Evolutionary conservation across 2,113 vertebrate genomes (phyloP), one percentile per base, ranked within the genome.

Genomic region (Ailuropoda melanoleuca): DNA sequence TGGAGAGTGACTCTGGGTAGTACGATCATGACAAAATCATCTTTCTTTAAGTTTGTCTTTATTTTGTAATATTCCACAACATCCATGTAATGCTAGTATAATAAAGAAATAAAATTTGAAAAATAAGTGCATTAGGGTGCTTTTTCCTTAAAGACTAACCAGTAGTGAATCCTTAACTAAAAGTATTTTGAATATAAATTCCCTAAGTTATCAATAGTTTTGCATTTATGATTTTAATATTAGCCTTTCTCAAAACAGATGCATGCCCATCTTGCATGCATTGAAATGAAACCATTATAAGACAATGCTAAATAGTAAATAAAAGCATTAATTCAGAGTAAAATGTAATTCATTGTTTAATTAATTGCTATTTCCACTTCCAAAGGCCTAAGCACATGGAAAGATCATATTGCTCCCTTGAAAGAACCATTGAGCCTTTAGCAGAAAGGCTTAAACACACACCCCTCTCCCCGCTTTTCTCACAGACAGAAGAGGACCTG

Each of bases 261-360:
- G 19, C 53, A 72, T 2, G 60, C 14, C 4, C 60, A 82, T 8
- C 90, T 60, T 66, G 26, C 23, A 55, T 31, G 26, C 48, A 77
- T 94, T 94, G 39, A 82, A 87, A 96, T 66, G 24, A 96, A 95
- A 82, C 15, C 86, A 93, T 86, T 77, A 92, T 2, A 81, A 92
- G 64, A 70, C 12, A 84, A 84, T 31, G 60, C 4, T 92, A 89
- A 84, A 37, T 93, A 77, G 29, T 74, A 84, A 62, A 68, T 50
- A 92, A 93, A 62, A 83, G 4, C 29, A 60, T 90, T 46, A 75
- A 68, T 87, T 96, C 58, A 81, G 56, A 87, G 43, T 43, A 88
- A 62, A 29, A 93, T 53, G 78, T 74, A 64, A 86, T 53, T 62
- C 18, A 53, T 56, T 72, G 19, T 60, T 94, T 83, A 82, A 56